phyloP scores from a whole-genome alignment of 2,888 invertebrate genomes.

The Taphrorychus bicolor region DNA sequence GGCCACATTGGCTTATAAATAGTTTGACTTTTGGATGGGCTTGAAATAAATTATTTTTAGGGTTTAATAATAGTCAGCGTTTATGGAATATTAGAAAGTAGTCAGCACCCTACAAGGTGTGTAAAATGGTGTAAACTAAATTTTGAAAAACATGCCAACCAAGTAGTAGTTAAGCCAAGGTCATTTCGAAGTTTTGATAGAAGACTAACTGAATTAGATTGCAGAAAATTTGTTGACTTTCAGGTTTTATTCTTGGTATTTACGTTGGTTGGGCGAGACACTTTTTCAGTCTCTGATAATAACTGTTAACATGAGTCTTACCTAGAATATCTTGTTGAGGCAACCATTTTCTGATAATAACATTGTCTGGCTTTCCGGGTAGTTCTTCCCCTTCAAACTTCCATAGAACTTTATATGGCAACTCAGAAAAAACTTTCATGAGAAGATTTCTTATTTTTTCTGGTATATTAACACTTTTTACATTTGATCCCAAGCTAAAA shows the following conservation, averaged over 20 bases:
- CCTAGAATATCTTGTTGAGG: constrained; percentile 61
- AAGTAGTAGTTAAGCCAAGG: too few species aligned
- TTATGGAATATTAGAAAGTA: too few species aligned
- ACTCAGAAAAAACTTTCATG: constrained; percentile 54
- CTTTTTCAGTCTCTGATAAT: not conserved
- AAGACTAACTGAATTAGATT: too few species aligned
- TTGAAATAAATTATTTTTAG: constrained; percentile 22
- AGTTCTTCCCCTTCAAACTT: constrained; percentile 58
- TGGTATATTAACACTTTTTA: constrained; percentile 55
- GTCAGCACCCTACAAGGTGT: too few species aligned
- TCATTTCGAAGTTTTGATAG: too few species aligned
- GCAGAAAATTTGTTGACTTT: too few species aligned
- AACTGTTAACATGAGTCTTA: constrained; percentile 36
- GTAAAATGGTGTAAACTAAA: too few species aligned
- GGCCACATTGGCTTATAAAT: constrained; percentile 51
- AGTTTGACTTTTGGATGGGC: constrained; percentile 51
- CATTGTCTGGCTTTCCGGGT: constrained; percentile 55
- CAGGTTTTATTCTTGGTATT: not conserved
- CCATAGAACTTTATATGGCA: constrained; percentile 59
- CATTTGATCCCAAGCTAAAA: constrained; percentile 59
- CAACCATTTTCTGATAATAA: constrained; percentile 59
- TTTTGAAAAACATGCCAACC: too few species aligned
- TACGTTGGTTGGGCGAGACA: not conserved
- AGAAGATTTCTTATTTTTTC: constrained; percentile 51
- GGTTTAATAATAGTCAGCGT: too few species aligned